phyloP scores from a whole-genome alignment of 2,888 invertebrate species.

The Ophion ellenae region DNA sequence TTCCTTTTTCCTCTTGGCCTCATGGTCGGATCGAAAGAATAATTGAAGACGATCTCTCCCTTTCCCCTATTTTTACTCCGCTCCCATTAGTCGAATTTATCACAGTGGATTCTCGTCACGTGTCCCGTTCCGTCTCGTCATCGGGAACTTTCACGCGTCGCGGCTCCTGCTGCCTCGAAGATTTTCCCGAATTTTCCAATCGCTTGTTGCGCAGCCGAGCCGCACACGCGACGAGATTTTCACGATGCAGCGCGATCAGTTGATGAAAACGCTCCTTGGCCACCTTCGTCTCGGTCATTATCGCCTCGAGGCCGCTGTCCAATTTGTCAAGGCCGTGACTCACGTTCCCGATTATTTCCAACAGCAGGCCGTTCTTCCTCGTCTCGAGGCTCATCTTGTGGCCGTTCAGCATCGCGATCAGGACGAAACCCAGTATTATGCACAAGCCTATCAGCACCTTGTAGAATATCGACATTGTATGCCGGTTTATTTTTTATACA shows the following conservation, averaged over 20 bases:
- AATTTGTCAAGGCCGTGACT: slow-evolving; percentile 71
- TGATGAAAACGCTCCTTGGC: slow-evolving; percentile 64
- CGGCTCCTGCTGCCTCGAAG: slow-evolving; percentile 4
- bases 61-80: neutral
- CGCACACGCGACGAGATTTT: slow-evolving; percentile 67
- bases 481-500: neutral
- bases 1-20: neutral
- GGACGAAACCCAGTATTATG: slow-evolving; percentile 49
- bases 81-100: slow-evolving; percentile 40
- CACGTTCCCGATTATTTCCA: slow-evolving; percentile 70
- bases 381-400: slow-evolving; percentile 63
- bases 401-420: slow-evolving; percentile 61
- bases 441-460: slow-evolving; percentile 64
- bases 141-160: neutral
- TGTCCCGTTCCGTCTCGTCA: neutral
- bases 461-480: slow-evolving; percentile 63
- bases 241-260: slow-evolving; percentile 66
- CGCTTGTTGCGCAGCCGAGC: slow-evolving; percentile 56
- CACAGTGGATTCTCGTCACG: slow-evolving; percentile 58
- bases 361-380: slow-evolving; percentile 63
- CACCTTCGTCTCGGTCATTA: slow-evolving; percentile 65
- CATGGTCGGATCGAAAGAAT: neutral
- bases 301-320: slow-evolving; percentile 66
- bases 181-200: slow-evolving; percentile 16
- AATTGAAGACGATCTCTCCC: neutral